Conservation (phyloP, 2,797 vertebrate genomes). For the Myripristis murdjan region DNA sequence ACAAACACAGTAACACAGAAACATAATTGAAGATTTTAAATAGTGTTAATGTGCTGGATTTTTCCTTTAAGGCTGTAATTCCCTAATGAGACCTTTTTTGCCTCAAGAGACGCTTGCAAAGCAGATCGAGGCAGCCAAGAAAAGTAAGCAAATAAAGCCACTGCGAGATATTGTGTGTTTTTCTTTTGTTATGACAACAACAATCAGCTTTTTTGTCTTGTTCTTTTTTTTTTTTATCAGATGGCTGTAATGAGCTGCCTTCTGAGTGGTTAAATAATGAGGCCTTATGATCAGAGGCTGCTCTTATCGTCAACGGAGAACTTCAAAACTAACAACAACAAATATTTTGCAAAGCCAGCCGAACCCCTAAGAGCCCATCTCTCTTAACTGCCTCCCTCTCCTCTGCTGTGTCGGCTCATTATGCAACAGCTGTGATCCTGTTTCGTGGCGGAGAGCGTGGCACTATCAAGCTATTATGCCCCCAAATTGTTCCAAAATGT, state of each 20-base stretch:
- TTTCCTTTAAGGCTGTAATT: no score
- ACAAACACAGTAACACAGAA: no score
- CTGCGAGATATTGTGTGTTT: slow-evolving; percentile 63
- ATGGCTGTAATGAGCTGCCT: slow-evolving; percentile 61
- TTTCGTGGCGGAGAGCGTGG: slow-evolving; percentile 12
- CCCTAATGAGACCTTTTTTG: no score
- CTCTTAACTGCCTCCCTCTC: slow-evolving; percentile 44
- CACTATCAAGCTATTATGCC: slow-evolving; percentile 45
- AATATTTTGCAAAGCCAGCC: slow-evolving; percentile 44
- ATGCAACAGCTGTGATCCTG: slow-evolving; percentile 1
- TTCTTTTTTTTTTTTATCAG: slow-evolving; percentile 61
- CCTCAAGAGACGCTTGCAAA: slow-evolving; percentile 62
- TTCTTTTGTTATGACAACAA: slow-evolving; percentile 67
- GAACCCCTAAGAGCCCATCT: slow-evolving; percentile 12
- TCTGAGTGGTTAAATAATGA: slow-evolving; percentile 49
- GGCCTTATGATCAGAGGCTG: slow-evolving; percentile 56
- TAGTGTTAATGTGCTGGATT: no score
- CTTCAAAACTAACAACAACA: slow-evolving; percentile 70
- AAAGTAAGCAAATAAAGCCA: slow-evolving; percentile 72
- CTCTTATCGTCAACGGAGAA: slow-evolving; percentile 64
- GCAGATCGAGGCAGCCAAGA: slow-evolving; percentile 28
- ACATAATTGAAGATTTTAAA: no score
- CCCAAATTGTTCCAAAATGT: slow-evolving; percentile 16
- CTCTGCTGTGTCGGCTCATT: not conserved
- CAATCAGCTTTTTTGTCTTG: slow-evolving; percentile 45